Evolutionary conservation across 2,797 vertebrate genomes (phyloP).

Genomic region (Lerista edwardsae): DNA sequence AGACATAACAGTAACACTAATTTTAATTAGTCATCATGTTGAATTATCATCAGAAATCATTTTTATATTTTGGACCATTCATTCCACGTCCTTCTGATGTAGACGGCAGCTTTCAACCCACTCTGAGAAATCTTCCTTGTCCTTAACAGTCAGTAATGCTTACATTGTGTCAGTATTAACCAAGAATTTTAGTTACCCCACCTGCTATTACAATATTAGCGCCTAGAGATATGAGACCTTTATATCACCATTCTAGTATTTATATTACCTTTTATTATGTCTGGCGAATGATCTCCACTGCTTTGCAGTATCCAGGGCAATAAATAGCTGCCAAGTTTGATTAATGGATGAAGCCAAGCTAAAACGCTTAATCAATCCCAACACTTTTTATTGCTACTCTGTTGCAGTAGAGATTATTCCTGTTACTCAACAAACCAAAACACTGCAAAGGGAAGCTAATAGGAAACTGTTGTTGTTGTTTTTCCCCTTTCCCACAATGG

Average conservation of each 20-base stretch:
- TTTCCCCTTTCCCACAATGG: not conserved
- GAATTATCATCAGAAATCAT: conserved; percentile 17
- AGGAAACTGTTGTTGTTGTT: not conserved
- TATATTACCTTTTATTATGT: conserved; percentile 33
- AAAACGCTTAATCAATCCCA: conserved; percentile 61
- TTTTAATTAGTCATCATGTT: conserved; percentile 31
- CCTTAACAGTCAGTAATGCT: not conserved
- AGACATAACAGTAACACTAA: conserved; percentile 23
- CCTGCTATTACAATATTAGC: not conserved
- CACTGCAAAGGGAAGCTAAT: conserved; percentile 40
- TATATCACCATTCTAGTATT: conserved; percentile 1
- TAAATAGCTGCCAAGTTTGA: conserved; percentile 65
- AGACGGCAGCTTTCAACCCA: not conserved
- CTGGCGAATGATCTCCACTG: conserved; percentile 55
- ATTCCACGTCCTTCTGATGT: not conserved
- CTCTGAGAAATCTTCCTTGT: not conserved
- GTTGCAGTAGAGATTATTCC: conserved; percentile 44
- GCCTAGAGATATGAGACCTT: not conserved
- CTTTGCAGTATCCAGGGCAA: conserved; percentile 52
- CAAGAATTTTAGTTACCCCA: not conserved
- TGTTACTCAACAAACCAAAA: conserved; percentile 46
- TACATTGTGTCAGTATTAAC: not conserved
- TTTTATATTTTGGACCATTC: not conserved
- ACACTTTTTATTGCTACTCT: conserved; percentile 57
- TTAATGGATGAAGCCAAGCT: conserved; percentile 65